Evolutionary conservation across 92 coral and sea anemone genomes (phyloP).

Genomic region (Nematostella vectensis): DNA sequence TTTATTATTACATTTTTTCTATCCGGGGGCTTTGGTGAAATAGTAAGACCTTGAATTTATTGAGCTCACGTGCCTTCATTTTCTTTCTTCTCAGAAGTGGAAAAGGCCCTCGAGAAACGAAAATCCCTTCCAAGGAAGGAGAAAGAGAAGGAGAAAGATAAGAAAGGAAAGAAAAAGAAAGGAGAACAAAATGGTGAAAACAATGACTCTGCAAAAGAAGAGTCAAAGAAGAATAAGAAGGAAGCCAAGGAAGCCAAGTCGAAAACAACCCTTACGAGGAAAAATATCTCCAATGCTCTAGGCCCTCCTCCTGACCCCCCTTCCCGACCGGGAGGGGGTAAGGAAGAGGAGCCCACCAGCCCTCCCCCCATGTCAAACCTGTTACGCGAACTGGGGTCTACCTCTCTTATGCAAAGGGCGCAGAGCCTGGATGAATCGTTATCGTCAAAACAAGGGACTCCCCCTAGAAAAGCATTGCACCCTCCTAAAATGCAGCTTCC

Average conservation of each 20-base stretch:
- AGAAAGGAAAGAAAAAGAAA: slow-evolving; percentile 32
- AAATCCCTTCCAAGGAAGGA: slow-evolving; percentile 36
- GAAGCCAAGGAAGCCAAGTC: slow-evolving; percentile 24
- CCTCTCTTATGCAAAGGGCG: slow-evolving; percentile 17
- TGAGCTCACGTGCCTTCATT: no score
- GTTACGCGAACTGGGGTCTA: slow-evolving; percentile 43
- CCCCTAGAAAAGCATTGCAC: slow-evolving; percentile 1
- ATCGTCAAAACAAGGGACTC: not conserved
- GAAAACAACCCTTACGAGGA: slow-evolving; percentile 38
- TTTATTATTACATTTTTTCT: no score
- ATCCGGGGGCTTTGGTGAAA: no score
- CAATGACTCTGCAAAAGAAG: slow-evolving; percentile 22
- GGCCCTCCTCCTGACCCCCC: slow-evolving; percentile 87
- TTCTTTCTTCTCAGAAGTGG: no score
- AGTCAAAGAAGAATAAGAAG: slow-evolving; percentile 27
- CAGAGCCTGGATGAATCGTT: slow-evolving; percentile 8
- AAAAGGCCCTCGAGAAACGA: slow-evolving; percentile 74
- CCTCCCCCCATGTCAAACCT: slow-evolving; percentile 50
- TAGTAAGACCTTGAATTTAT: no score
- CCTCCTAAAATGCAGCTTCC: slow-evolving; percentile 18
- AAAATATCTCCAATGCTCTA: slow-evolving; percentile 33
- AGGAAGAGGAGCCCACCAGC: slow-evolving; percentile 27
- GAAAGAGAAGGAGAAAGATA: slow-evolving; percentile 32
- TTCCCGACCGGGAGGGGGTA: slow-evolving; percentile 27
- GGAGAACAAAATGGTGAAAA: slow-evolving; percentile 40